Conservation (phyloP, 1,140 invertebrate genomes). For the Aphelinus atriplicis region DNA sequence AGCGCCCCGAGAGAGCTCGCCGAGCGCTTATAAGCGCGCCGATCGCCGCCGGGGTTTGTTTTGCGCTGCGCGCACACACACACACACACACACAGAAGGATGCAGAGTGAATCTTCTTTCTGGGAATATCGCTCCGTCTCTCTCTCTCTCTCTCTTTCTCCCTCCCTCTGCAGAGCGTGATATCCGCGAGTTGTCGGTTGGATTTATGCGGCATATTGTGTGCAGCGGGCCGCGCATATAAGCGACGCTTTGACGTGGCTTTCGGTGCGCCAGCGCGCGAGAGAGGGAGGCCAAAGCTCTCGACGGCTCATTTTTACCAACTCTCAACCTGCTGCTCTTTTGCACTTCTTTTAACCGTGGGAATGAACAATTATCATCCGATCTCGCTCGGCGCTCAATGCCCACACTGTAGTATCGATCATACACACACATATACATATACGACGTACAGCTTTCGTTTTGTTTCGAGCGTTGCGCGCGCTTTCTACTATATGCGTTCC, state of each 20-base stretch:
- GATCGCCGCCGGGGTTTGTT: slow-evolving; percentile 17
- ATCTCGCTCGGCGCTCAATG: not conserved
- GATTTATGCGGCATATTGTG: slow-evolving; percentile 30
- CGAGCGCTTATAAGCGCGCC: not conserved
- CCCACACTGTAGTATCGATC: no score
- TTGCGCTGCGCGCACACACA: no score
- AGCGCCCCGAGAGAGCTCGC: not conserved
- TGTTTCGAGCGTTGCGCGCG: no score
- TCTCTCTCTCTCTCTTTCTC: no score
- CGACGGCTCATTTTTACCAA: not conserved
- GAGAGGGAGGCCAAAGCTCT: no score
- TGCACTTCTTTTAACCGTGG: not conserved
- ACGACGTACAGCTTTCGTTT: no score
- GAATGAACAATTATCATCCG: slow-evolving; percentile 16
- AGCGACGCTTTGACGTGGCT: slow-evolving; percentile 11
- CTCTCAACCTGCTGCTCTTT: not conserved
- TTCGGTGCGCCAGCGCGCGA: not conserved
- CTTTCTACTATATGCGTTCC: no score
- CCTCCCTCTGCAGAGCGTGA: not conserved
- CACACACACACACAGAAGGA: no score
- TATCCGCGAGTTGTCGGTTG: not conserved
- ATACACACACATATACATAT: not conserved
- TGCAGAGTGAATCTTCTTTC: not conserved
- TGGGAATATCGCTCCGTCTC: not conserved
- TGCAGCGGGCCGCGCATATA: not conserved